phyloP scores from a whole-genome alignment of 1,140 invertebrate genomes.

The Platorchestia sp. region DNA sequence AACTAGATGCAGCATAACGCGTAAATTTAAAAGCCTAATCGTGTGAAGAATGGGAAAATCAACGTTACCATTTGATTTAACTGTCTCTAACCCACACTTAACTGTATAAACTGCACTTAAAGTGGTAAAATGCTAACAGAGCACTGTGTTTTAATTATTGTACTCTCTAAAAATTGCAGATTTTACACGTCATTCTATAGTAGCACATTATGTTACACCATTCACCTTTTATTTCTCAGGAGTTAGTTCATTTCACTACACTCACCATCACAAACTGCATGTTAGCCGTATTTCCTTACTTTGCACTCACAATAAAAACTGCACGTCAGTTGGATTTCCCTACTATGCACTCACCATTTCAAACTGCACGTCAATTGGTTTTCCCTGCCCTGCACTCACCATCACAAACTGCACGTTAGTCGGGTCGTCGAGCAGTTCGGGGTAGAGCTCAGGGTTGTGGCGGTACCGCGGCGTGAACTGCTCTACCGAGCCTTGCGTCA shows the following conservation, averaged over 20 bases:
- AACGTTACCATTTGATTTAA: too few relatives aligned
- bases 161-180: neutral
- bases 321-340: too few relatives aligned
- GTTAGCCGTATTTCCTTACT: too few relatives aligned
- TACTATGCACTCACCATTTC: neutral
- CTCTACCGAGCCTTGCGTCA: slow-evolving; percentile 83
- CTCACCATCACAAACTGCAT: slow-evolving; percentile 85
- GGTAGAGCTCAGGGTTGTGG: slow-evolving; percentile 88
- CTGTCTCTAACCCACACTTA: too few relatives aligned
- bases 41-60: too few relatives aligned
- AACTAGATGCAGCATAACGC: too few relatives aligned
- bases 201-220: neutral
- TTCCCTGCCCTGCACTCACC: slow-evolving; percentile 69
- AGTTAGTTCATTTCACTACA: neutral
- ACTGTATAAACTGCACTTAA: too few relatives aligned
- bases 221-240: too few relatives aligned
- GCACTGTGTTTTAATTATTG: neutral
- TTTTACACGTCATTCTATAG: neutral
- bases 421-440: slow-evolving; percentile 95
- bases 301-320: too few relatives aligned
- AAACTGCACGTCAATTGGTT: neutral
- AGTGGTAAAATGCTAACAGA: neutral
- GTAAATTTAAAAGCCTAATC: too few relatives aligned
- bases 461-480: slow-evolving; percentile 92
- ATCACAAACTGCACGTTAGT: slow-evolving; percentile 92